A percentile compares a stretch with the other conserved stretches of the same genome.
Evolutionary conservation across 2,113 vertebrate genomes (phyloP).

Genomic region (Diphyllodes magnificus): DNA sequence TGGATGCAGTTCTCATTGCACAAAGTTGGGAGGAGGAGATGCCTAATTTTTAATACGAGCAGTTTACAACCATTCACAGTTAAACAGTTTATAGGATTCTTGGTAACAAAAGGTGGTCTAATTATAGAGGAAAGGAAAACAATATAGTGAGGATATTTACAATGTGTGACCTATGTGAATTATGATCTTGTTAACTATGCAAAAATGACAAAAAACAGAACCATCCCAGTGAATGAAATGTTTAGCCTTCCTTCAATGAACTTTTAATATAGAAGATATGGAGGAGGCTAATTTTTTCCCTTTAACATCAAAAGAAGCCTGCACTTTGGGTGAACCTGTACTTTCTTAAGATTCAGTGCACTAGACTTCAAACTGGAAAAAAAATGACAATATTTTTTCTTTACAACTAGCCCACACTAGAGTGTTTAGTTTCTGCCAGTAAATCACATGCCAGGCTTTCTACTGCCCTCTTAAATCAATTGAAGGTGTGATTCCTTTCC

Average conservation of each 20-base stretch:
- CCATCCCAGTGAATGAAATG: conserved; percentile 60
- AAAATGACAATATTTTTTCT: conserved; percentile 66
- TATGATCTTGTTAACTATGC: conserved; percentile 72
- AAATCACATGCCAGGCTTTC: conserved; percentile 57
- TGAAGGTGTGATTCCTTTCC: conserved; percentile 65
- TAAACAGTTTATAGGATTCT: conserved; percentile 72
- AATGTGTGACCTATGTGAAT: conserved; percentile 73
- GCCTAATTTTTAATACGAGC: conserved; percentile 67
- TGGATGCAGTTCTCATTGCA: neutral
- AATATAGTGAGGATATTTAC: conserved; percentile 71
- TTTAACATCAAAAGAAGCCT: conserved; percentile 66
- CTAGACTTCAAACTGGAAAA: conserved; percentile 50
- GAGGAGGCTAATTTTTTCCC: conserved; percentile 53
- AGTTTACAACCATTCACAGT: conserved; percentile 67
- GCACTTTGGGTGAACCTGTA: conserved; percentile 63
- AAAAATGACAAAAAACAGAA: conserved; percentile 76
- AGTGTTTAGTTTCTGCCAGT: conserved; percentile 63
- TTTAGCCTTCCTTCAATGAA: conserved; percentile 69
- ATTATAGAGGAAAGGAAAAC: conserved; percentile 68
- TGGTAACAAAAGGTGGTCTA: conserved; percentile 70
- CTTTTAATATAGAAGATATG: conserved; percentile 47
- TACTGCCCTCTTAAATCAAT: conserved; percentile 48
- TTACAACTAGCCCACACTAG: conserved; percentile 52
- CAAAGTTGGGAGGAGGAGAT: neutral
- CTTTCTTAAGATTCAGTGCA: conserved; percentile 52